These are phyloP conservation scores for Prietella phreatophila DNA, from an alignment of 2,113 vertebrate species.

Conservation along the genomic window DNA sequence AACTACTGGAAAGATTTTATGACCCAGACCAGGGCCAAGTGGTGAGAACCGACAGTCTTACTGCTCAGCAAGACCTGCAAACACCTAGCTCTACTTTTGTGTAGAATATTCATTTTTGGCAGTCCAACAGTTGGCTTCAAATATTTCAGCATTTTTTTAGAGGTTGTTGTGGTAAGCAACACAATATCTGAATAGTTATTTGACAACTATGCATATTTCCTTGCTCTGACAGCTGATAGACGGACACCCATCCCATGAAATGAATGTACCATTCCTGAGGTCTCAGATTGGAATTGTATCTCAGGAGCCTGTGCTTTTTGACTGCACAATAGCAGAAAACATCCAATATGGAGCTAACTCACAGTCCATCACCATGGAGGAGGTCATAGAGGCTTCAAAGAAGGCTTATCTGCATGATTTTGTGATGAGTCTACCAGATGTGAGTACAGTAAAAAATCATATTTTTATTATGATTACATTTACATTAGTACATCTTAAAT, in stretches of 20 bases:
- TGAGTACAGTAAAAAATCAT: slow-evolving; percentile 64
- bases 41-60: slow-evolving; percentile 55
- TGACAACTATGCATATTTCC: neutral
- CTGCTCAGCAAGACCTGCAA: neutral
- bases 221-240: slow-evolving; percentile 82
- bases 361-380: slow-evolving; percentile 72
- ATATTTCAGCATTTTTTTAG: neutral
- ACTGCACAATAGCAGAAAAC: slow-evolving; percentile 91
- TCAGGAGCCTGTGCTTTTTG: slow-evolving; percentile 93
- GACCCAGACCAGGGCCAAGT: slow-evolving; percentile 73
- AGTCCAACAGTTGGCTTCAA: neutral
- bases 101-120: neutral
- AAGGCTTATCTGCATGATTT: slow-evolving; percentile 92
- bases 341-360: slow-evolving; percentile 88
- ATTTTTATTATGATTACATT: neutral
- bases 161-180: neutral
- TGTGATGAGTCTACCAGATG: slow-evolving; percentile 88
- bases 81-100: neutral
- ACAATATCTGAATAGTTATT: neutral
- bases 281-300: slow-evolving; percentile 96
- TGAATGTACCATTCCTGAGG: slow-evolving; percentile 85
- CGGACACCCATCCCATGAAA: slow-evolving; percentile 71
- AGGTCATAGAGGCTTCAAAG: slow-evolving; percentile 79
- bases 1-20: slow-evolving; percentile 76
- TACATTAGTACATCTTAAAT: no score